phyloP scores from a whole-genome alignment of 2,797 vertebrate genomes.

The Oreortyx pictus region DNA sequence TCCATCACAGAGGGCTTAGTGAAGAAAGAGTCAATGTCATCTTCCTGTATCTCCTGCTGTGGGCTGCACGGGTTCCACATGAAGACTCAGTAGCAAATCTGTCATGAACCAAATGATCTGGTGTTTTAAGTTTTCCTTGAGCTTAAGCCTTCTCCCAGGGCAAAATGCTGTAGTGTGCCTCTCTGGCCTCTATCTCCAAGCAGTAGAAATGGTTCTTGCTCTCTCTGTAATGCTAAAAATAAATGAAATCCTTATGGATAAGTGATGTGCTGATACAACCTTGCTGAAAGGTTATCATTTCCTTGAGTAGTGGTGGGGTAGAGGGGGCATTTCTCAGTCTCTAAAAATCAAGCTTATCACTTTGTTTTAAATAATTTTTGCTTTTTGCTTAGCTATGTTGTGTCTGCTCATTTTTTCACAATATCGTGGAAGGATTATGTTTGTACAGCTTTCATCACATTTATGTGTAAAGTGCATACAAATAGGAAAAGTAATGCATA shows the following conservation, averaged over 20 bases:
- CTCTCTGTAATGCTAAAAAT: neutral
- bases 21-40: neutral
- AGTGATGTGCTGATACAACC: neutral
- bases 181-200: neutral
- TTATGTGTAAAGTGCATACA: neutral
- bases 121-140: neutral
- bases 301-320: neutral
- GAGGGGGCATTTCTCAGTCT: neutral
- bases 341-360: neutral
- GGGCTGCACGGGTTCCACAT: neutral
- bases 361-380: neutral
- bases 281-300: neutral
- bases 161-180: neutral
- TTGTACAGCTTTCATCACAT: neutral
- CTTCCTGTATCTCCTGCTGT: neutral
- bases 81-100: neutral
- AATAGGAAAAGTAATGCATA: slow-evolving; percentile 31
- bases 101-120: neutral
- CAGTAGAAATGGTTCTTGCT: neutral
- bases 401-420: neutral
- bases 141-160: neutral
- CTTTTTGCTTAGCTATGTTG: neutral
- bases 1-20: neutral
- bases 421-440: neutral
- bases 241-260: neutral